phyloP scores from a whole-genome alignment of 2,797 vertebrate genomes.

The Streptopelia turtur region DNA sequence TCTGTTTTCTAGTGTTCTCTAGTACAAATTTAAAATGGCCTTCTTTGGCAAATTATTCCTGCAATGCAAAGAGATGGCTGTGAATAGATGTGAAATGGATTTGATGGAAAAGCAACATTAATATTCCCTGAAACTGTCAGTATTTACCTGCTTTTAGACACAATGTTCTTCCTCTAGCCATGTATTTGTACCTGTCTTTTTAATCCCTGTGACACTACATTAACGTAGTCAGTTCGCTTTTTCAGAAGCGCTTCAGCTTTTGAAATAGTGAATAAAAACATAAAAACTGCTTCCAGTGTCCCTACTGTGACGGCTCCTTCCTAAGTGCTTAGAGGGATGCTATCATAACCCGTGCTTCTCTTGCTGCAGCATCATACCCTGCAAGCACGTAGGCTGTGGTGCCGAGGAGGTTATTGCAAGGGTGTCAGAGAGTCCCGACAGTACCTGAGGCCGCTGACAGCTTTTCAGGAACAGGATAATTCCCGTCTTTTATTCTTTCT shows the following conservation, averaged over 20 bases:
- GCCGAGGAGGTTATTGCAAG: background rate
- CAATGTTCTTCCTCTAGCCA: background rate
- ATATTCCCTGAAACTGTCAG: background rate
- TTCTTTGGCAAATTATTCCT: constrained; percentile 1
- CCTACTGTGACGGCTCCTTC: background rate
- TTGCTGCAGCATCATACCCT: background rate
- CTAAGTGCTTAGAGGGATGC: background rate
- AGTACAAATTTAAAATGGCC: background rate
- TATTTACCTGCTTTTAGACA: background rate
- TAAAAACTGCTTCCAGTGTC: background rate
- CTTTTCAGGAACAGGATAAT: background rate
- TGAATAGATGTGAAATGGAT: constrained; percentile 11
- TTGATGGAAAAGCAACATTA: background rate
- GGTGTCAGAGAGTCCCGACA: background rate
- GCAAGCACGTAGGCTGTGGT: background rate
- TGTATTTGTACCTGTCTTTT: background rate
- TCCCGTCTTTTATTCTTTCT: background rate
- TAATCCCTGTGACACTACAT: background rate
- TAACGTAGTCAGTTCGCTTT: background rate
- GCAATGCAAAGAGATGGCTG: background rate
- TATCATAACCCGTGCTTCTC: fast-evolving
- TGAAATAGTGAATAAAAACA: background rate
- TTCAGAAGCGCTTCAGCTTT: background rate
- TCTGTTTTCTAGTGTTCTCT: constrained; percentile 44
- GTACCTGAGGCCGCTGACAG: background rate